Evolutionary conservation across 2,113 vertebrate species (phyloP), one percentile per base, ranked within the genome.

Genomic region (Actenoides hombroni): DNA sequence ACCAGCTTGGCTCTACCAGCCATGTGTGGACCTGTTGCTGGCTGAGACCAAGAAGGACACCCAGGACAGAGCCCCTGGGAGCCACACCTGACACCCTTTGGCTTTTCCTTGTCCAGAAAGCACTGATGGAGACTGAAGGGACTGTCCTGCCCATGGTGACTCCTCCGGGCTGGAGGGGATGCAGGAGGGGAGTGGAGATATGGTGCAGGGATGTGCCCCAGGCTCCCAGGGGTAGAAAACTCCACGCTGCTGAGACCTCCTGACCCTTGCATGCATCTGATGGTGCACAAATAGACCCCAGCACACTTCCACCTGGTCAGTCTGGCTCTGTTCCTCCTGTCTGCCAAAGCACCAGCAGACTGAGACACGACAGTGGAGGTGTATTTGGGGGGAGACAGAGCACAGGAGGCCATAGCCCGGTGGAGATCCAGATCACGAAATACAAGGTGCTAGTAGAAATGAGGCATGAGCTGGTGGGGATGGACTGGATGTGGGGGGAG

Each of bases 21-120:
- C 42, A 28, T 1, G 0, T 2, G 2, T 19, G 9, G 42, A 24
- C 56, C 29, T 81, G 46, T 64, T 25, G 42, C 39, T 0, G 1
- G 18, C 33, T 81, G 63, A 20, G 37, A 10, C 33, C 33, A 16
- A 61, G 60, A 26, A 70, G 21, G 16, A 53, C 46, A 56, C 4
- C 6, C 26, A 44, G 17, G n/a, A 33, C n/a, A 20, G 2, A 59
- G 54, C 3, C 40, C 16, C 51, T 73, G n/a, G 48, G 77, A 59
- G 51, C 23, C 11, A 13, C 19, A 54, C 9, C 37, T 61, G 29
- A 3, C 16, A 18, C 16, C 10, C 10, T n/a, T 39, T 44, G 63
- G 56, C 25, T 90, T 57, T 23, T 68, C 26, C 33, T 59, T 39
- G 16, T n/a, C n/a, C 64, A 82, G 60, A 78, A 68, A 85, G 70